Evolutionary conservation across 2,797 vertebrate species (phyloP).

Genomic region (Distichodus sexfasciatus): DNA sequence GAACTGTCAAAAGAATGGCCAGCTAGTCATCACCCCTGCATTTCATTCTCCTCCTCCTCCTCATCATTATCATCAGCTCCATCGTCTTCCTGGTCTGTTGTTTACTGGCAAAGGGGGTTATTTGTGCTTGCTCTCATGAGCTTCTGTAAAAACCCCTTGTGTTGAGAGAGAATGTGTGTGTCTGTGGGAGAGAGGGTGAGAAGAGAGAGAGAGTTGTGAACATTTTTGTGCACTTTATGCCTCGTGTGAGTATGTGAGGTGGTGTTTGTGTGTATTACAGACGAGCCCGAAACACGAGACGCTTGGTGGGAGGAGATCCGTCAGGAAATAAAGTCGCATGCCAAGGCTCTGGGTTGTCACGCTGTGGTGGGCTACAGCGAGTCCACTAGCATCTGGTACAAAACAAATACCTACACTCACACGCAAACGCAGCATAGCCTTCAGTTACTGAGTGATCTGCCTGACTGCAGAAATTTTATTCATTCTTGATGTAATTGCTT

Average conservation of each 20-base stretch:
- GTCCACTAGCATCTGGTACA: conserved; percentile 98
- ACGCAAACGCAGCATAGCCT: background rate
- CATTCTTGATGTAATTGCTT: background rate
- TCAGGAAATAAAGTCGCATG: conserved; percentile 99
- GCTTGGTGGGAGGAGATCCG: conserved; percentile 99
- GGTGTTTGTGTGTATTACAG: conserved; percentile 79
- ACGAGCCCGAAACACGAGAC: conserved; percentile 98
- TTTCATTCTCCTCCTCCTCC: conserved; percentile 9
- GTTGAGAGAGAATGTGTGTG: background rate
- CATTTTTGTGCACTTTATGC: conserved; percentile 1
- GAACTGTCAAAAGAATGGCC: conserved; percentile 29
- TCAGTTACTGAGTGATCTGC: no score
- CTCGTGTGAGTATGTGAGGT: conserved; percentile 14
- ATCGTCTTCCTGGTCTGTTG: conserved; percentile 17
- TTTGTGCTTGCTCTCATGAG: conserved; percentile 1
- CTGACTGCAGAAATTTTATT: no score
- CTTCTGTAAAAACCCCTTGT: background rate
- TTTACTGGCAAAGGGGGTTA: conserved; percentile 7
- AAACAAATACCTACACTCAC: conserved; percentile 39
- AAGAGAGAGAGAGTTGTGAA: background rate
- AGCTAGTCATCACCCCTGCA: conserved; percentile 12
- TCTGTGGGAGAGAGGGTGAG: background rate
- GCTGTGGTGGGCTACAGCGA: conserved; percentile 98
- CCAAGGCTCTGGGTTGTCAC: conserved; percentile 96
- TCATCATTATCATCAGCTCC: conserved; percentile 26